Base-by-base conservation (phyloP, 2,797 vertebrate genomes). In the Cyprinella venusta region DNA sequence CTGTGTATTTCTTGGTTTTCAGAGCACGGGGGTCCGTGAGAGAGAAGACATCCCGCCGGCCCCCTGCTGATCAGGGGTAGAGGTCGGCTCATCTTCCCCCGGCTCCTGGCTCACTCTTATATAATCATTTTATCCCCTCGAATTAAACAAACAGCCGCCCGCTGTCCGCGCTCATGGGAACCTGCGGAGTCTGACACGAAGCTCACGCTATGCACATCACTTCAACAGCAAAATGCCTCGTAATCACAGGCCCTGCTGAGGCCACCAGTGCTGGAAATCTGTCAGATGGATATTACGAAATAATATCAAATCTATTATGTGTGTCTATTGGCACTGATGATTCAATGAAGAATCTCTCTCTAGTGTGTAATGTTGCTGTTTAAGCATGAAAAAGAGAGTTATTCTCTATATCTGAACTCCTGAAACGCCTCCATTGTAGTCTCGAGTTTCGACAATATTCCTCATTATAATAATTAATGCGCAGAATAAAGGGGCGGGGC, bases 161-260 rank as follows among this genome's bases (percentile, higher is more conserved):
- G 72, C 72, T 82, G 84, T 79, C 86, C 71, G 26, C 72, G 72
- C n/a, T 74, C 81, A 76, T 88, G 84, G 59, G 85, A 87, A 88
- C 36, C 68, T 56, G 70, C 42, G 4, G 69, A 54, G 77, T 79
- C 30, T 16, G 10, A 75, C 48, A 36, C 21, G 3, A 21, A 21
- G 24, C 21, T 81, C 71, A 82, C 15, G 59, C 80, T 40, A 40
- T 40, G n/a, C 19, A 67, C 80, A 67, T 64, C 79, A 36, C 42
- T 65, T 65, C 42, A 72, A 63, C 68, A 50, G 24, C 65, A 30
- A 33, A 71, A 61, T 33, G 38, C 24, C 67, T 24, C 36, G 48
- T 45, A 9, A 7, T 19, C 52, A 81, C 6, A 81, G 19, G 30
- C 50, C 52, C 18, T 0, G 45, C 50, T 69, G n/a, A 68, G 64